Conservation (phyloP, 2,113 vertebrate genomes). For the Etia nguti region DNA sequence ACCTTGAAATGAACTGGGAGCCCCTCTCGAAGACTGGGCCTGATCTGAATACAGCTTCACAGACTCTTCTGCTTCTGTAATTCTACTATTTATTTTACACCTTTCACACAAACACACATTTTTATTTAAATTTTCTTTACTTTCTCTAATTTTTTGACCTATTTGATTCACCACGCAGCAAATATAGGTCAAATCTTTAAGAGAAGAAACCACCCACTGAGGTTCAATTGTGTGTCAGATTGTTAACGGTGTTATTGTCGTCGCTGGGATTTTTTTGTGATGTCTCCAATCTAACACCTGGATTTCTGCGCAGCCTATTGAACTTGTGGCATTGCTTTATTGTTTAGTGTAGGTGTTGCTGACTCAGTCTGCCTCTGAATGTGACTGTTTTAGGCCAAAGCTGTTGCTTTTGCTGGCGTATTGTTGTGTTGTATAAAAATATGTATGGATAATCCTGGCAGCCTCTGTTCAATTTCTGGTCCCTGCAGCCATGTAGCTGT, state of each 20-base stretch:
- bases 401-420: constrained; percentile 1
- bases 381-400: constrained; percentile 36
- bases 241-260: neutral
- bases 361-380: constrained; percentile 23
- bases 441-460: constrained; percentile 46
- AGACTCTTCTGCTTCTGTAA: neutral
- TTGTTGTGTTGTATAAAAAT: constrained; percentile 51
- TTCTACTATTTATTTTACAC: neutral
- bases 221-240: neutral
- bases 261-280: neutral
- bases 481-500: constrained; percentile 34
- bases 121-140: neutral
- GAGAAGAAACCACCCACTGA: neutral
- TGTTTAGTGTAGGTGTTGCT: constrained; percentile 22
- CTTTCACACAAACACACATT: neutral
- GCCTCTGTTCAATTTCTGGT: constrained; percentile 21
- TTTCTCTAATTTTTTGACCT: neutral
- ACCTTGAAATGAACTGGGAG: constrained; percentile 49
- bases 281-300: neutral
- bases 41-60: constrained; percentile 18
- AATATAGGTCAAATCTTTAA: neutral
- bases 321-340: neutral
- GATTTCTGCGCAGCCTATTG: neutral
- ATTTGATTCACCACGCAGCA: neutral
- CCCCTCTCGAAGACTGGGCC: neutral